phyloP scores from a whole-genome alignment of 1,140 invertebrate genomes.

The Scylla paramamosain region DNA sequence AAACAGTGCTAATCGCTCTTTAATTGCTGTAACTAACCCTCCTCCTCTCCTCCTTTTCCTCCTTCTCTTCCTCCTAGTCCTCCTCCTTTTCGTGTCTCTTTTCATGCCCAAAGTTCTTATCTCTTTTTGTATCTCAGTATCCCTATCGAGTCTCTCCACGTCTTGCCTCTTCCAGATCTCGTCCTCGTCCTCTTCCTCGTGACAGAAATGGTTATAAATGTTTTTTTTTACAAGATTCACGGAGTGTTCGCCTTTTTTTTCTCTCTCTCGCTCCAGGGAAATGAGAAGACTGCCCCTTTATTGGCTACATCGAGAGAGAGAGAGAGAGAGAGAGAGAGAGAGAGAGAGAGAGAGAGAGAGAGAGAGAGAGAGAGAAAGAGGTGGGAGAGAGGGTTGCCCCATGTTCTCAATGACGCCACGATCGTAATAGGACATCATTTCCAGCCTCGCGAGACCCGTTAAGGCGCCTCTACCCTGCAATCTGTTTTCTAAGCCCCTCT shows the following conservation, averaged over 20 bases:
- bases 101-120: not conserved
- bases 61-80: too few species aligned
- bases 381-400: too few species aligned
- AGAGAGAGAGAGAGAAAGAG: too few species aligned
- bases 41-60: too few species aligned
- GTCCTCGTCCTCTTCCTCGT: not conserved
- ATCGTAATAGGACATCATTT: constrained; percentile 4
- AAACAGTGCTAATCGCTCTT: too few species aligned
- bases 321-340: too few species aligned
- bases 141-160: not conserved
- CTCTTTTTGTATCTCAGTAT: not conserved
- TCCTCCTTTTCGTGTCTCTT: not conserved
- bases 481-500: constrained; percentile 1
- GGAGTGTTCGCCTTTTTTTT: not conserved
- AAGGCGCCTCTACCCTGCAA: not conserved
- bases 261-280: not conserved
- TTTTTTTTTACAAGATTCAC: not conserved
- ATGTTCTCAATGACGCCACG: not conserved
- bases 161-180: not conserved
- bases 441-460: not conserved
- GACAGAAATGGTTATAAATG: not conserved
- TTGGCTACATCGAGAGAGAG: not conserved
- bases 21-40: too few species aligned
- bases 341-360: too few species aligned
- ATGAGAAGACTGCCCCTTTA: not conserved